A percentile compares a stretch with the other conserved stretches of the same genome.
Evolutionary conservation across 2,797 vertebrate species (phyloP).

Genomic region (Alauda arvensis): DNA sequence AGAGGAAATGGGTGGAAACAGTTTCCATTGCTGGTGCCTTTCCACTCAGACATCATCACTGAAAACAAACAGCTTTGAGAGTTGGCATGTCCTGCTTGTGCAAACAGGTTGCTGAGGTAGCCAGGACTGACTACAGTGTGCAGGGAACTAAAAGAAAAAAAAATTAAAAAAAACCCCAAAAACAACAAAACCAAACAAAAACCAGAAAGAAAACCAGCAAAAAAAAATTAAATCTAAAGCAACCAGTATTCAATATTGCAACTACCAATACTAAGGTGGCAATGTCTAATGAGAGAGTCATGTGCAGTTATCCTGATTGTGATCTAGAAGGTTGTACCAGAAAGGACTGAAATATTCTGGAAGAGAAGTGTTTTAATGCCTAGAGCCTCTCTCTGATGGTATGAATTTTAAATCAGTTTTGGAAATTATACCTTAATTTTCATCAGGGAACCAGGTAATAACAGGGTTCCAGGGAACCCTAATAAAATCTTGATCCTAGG

Average conservation of each 20-base stretch:
- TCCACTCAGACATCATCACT: background rate
- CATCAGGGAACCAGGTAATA: background rate
- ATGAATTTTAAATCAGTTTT: background rate
- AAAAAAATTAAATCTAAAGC: background rate
- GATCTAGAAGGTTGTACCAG: background rate
- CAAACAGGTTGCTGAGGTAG: background rate
- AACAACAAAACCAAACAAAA: rapidly evolving
- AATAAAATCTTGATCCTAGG: background rate
- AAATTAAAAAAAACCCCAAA: background rate
- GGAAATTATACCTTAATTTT: background rate
- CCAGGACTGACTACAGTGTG: background rate
- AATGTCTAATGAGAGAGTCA: background rate
- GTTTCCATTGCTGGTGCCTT: background rate
- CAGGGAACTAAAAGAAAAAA: background rate
- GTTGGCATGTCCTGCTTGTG: background rate
- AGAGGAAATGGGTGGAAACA: background rate
- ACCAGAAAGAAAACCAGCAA: background rate
- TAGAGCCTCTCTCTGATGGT: background rate
- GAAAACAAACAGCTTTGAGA: rapidly evolving
- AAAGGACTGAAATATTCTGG: background rate
- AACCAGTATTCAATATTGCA: background rate
- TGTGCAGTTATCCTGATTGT: background rate
- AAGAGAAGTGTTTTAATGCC: background rate
- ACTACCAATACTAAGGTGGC: background rate
- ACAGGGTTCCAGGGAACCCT: background rate